Conservation (phyloP, 35 echinoderm and acorn worm genomes). For the Strongylocentrotus purpuratus region DNA sequence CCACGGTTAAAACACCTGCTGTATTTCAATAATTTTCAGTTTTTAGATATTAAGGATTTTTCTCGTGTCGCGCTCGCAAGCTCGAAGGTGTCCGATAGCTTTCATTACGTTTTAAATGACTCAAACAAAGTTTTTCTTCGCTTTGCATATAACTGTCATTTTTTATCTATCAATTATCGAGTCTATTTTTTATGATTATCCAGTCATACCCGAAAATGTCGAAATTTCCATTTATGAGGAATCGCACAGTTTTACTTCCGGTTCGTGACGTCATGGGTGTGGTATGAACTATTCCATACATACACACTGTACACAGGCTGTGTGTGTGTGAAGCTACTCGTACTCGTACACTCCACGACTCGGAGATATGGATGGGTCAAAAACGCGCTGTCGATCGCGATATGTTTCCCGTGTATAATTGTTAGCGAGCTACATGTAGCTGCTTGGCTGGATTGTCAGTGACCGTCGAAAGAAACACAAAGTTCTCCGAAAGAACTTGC, state of each 20-base stretch:
- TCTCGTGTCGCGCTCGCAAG: too few relatives aligned
- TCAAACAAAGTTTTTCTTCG: too few relatives aligned
- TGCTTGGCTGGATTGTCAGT: neutral
- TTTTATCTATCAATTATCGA: too few relatives aligned
- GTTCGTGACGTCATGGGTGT: conserved; percentile 94
- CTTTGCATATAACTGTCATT: too few relatives aligned
- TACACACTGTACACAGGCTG: neutral
- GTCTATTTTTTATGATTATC: too few relatives aligned
- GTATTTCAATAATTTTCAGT: too few relatives aligned
- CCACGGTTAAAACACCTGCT: too few relatives aligned
- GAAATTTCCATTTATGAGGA: neutral
- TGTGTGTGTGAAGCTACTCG: neutral
- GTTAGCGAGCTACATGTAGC: neutral
- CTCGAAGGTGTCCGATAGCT: too few relatives aligned
- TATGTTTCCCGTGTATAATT: neutral
- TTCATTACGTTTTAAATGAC: too few relatives aligned
- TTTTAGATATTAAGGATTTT: too few relatives aligned
- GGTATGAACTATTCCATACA: conserved; percentile 59
- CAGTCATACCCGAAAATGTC: neutral
- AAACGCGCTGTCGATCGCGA: neutral
- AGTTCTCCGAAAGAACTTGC: neutral
- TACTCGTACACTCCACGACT: neutral
- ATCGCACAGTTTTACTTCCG: conserved; percentile 73
- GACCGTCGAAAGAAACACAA: neutral
- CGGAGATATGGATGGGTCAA: neutral